A percentile compares a stretch with the other conserved stretches of the same genome.
These are phyloP conservation scores for Trachurus trachurus DNA, from an alignment of 2,797 vertebrate genomes.

Conservation along the genomic window DNA sequence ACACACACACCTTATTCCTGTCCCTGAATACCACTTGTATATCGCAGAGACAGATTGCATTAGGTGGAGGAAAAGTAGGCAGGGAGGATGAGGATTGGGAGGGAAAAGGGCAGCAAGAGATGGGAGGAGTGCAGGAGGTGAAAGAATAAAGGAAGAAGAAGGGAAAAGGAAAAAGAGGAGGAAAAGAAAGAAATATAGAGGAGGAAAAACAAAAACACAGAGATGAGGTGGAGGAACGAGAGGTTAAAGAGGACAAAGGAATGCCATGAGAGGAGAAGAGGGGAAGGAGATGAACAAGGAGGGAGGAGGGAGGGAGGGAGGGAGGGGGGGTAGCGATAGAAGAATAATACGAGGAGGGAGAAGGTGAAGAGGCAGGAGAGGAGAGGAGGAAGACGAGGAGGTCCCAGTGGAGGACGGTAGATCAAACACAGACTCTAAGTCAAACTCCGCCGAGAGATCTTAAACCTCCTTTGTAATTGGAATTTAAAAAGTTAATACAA, in stretches of 20 bases:
- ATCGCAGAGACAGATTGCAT: constrained; percentile 9
- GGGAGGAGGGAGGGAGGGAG: neutral
- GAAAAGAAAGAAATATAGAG: neutral
- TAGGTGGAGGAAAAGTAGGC: neutral
- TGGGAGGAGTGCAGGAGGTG: neutral
- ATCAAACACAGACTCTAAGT: constrained; percentile 94
- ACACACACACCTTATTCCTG: constrained; percentile 14
- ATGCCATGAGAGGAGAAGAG: neutral
- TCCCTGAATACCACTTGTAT: constrained; percentile 18
- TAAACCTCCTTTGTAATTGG: constrained; percentile 95
- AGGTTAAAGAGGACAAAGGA: constrained; percentile 1
- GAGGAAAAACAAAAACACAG: neutral
- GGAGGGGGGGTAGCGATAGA: constrained; percentile 10
- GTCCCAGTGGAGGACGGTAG: constrained; percentile 89
- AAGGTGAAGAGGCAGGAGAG: constrained; percentile 64
- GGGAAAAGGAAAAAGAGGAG: neutral
- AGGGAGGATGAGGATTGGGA: neutral
- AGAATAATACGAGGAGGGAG: constrained; percentile 53
- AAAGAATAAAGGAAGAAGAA: no score
- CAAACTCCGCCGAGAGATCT: constrained; percentile 93
- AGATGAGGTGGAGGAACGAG: neutral
- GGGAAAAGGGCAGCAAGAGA: neutral
- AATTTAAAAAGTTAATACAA: constrained; percentile 94
- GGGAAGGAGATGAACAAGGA: constrained; percentile 5
- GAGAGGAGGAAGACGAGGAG: constrained; percentile 60